Conservation (phyloP, 2,113 vertebrate genomes). For the Perccottus glenii region DNA sequence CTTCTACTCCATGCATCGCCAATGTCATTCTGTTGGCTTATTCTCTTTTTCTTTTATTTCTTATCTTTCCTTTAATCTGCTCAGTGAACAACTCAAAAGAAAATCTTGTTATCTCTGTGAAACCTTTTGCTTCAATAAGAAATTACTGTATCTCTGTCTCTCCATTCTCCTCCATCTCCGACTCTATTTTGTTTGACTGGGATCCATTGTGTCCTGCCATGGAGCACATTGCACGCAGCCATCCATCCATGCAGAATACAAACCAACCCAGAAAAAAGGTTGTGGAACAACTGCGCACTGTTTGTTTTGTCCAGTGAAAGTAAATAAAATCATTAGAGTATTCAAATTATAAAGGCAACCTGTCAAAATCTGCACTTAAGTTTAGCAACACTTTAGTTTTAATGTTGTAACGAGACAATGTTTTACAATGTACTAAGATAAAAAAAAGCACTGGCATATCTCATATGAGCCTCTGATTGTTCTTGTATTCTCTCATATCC, state of each 20-base stretch:
- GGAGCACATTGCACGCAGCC: slow-evolving; percentile 60
- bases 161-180: slow-evolving; percentile 62
- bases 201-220: slow-evolving; percentile 56
- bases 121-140: too few relatives aligned
- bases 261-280: slow-evolving; percentile 45
- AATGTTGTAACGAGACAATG: too few relatives aligned
- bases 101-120: too few relatives aligned
- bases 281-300: slow-evolving; percentile 19
- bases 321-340: too few relatives aligned
- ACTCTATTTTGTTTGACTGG: slow-evolving; percentile 60
- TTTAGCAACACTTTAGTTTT: too few relatives aligned
- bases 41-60: too few relatives aligned
- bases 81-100: too few relatives aligned
- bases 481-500: background rate
- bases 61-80: too few relatives aligned
- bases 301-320: slow-evolving; percentile 12
- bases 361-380: too few relatives aligned
- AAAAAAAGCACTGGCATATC: background rate
- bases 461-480: background rate
- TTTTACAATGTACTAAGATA: background rate
- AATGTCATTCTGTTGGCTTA: background rate
- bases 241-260: slow-evolving; percentile 69
- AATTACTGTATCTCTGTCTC: background rate
- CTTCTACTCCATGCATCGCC: slow-evolving; percentile 36
- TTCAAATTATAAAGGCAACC: too few relatives aligned